Base-by-base conservation (phyloP, 2,113 vertebrate species). In the Tamias sibiricus region DNA sequence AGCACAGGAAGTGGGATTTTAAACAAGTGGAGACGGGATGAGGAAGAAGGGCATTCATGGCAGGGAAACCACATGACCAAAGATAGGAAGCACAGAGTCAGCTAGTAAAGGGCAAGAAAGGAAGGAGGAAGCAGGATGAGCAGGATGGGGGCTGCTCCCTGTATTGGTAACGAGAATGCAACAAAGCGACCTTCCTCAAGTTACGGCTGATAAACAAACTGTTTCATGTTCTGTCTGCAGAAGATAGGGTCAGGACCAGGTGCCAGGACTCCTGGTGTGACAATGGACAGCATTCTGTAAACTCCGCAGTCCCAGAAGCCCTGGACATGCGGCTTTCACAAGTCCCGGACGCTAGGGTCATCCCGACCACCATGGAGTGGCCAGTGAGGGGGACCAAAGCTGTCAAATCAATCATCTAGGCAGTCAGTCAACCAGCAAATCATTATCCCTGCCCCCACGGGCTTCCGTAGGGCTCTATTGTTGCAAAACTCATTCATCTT, bases 221-320 rank as follows among this genome's bases (percentile, higher is more conserved):
- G 76, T 92, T 74, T 85, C 86, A 14, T 66, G 57, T 77, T 92
- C 91, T 87, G 91, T 96, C 96, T 96, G 30, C 24, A 4, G 47
- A 16, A 96, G 97, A 94, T 94, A 96, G 91, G 12, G 57, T 72
- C 42, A 2, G 91, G 64, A 64, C 75, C 94, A 97, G 97, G 96
- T 95, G 97, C 88, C 75, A 24, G 92, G 62, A n/a, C 49, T 37
- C 80, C 3, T 0, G 20, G 6, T 69, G 69, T 64, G 83, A 92
- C 96, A 97, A 85, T 74, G 84, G 90, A 14, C n/a, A 54, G 76
- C 92, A 87, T 95, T 97, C 87, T 97, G 59, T 62, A 71, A 62
- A 22, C 40, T 22, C 68, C 69, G 4, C 52, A 12, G 85, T 49
- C 52, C 72, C 2, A 1, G 42, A n/a, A 37, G 22, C 83, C 66